Base-by-base conservation (phyloP, 2,888 invertebrate species). In the Ormyrus nitidulus region DNA sequence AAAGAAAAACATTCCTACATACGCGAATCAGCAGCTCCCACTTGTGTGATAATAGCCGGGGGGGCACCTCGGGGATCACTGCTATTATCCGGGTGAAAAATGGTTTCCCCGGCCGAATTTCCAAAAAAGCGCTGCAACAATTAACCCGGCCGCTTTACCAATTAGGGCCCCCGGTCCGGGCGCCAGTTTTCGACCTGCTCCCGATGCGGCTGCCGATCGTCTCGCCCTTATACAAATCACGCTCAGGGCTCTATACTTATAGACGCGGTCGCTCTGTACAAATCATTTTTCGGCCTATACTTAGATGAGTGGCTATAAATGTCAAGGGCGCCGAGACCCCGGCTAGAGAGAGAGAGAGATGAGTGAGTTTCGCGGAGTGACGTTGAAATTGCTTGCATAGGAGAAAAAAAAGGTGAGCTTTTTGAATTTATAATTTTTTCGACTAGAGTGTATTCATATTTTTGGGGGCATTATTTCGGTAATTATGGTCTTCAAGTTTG, bases 71-170 rank as follows among this genome's bases (percentile, higher is more conserved):
- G 58, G 34, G 82, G 83, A 88, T 87, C 85, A 87, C 85, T 86
- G 84, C 87, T 87, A 86, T 89, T 89, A 88, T 84, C 85, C 83
- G 84, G 85, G 87, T 89, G 89, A 89, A 89, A 89, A 89, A 90
- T 89, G 89, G 88, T 88, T 88, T 88, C 86, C 84, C 85, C 89
- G 88, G 87, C 85, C 87, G 88, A 88, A 87, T 88, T 87, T 88
- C 82, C 83, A 79, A 84, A 85, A 69, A 85, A 83, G 84, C 85
- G 85, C 83, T 80, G 83, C 85, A 82, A 84, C 87, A 88, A 88
- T 88, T 88, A 87, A 86, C 83, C 84, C 83, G 83, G 83, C 34
- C 49, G 66, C 13, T 80, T 80, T 73, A 64, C 78, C 79, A 77
- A 82, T 80, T 80, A 79, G 59, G 49, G 9, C 54, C 5, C 53